Percentiles rank a stretch among this genome's conserved stretches.
phyloP scores from a whole-genome alignment of 2,888 invertebrate genomes.

The Plagiodera versicolora region DNA sequence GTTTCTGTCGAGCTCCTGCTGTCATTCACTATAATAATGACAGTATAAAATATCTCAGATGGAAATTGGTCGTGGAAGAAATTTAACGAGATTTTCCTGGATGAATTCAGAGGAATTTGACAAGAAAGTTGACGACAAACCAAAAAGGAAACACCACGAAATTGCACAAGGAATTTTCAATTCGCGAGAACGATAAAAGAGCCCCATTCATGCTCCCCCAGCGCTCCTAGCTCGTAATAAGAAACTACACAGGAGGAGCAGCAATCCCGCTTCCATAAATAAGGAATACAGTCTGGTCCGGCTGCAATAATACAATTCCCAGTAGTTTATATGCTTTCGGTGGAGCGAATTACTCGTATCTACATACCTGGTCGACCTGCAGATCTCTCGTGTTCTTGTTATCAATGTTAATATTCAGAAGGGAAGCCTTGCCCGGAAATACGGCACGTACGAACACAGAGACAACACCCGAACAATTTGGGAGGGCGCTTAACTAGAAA shows the following conservation, averaged over 20 bases:
- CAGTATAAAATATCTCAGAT: too few relatives aligned
- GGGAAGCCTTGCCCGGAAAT: slow-evolving; percentile 13
- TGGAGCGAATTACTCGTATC: slow-evolving; percentile 37
- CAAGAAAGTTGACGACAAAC: too few relatives aligned
- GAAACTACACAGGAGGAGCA: background rate
- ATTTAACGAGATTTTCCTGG: too few relatives aligned
- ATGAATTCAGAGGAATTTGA: too few relatives aligned
- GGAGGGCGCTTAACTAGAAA: too few relatives aligned
- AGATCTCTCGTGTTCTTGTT: slow-evolving; percentile 29
- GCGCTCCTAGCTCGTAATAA: background rate
- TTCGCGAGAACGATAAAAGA: background rate
- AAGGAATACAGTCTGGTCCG: slow-evolving; percentile 28
- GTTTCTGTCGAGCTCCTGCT: too few relatives aligned
- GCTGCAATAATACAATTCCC: slow-evolving; percentile 40
- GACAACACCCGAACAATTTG: background rate
- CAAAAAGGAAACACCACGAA: too few relatives aligned
- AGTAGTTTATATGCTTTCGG: slow-evolving; percentile 36
- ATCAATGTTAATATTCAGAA: slow-evolving; percentile 30
- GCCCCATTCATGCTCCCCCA: background rate
- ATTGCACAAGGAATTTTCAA: background rate
- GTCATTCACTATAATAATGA: too few relatives aligned
- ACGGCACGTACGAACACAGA: slow-evolving; percentile 31
- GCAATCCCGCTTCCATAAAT: slow-evolving; percentile 30
- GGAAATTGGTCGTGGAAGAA: too few relatives aligned
- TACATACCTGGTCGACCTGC: slow-evolving; percentile 26